phyloP scores from a whole-genome alignment of 2,113 vertebrate genomes.

The Colistium nudipinnis region DNA sequence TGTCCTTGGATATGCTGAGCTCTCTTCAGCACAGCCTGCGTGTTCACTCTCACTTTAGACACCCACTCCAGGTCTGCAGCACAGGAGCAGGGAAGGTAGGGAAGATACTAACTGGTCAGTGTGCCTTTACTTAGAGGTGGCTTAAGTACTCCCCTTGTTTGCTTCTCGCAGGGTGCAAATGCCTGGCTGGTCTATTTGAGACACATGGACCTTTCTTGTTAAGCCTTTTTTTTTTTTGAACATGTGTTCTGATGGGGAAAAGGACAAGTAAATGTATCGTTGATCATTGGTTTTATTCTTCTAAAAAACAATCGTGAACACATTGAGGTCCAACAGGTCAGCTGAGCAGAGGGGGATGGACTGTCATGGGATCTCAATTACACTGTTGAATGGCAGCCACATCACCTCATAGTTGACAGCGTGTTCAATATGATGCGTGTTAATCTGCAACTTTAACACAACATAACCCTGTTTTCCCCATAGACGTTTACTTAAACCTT shows the following conservation, averaged over 20 bases:
- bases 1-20: constrained; percentile 86
- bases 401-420: not conserved
- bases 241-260: too few relatives aligned
- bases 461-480: too few relatives aligned
- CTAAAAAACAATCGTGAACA: too few relatives aligned
- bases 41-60: constrained; percentile 88
- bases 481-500: too few relatives aligned
- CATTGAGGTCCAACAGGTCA: constrained; percentile 1
- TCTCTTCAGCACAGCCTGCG: constrained; percentile 88
- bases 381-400: not conserved
- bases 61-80: constrained; percentile 89
- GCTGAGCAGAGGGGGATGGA: not conserved
- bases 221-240: too few relatives aligned
- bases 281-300: too few relatives aligned
- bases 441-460: too few relatives aligned
- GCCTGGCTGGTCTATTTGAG: too few relatives aligned
- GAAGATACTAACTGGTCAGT: not conserved
- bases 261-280: too few relatives aligned
- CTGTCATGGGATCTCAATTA: constrained; percentile 24
- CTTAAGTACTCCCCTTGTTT: not conserved
- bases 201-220: too few relatives aligned
- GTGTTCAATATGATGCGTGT: not conserved
- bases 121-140: not conserved
- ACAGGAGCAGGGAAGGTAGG: not conserved
- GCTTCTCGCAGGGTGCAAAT: not conserved